Conservation (phyloP, 92 coral and sea anemone species). For the Epizoanthus ramosus region DNA sequence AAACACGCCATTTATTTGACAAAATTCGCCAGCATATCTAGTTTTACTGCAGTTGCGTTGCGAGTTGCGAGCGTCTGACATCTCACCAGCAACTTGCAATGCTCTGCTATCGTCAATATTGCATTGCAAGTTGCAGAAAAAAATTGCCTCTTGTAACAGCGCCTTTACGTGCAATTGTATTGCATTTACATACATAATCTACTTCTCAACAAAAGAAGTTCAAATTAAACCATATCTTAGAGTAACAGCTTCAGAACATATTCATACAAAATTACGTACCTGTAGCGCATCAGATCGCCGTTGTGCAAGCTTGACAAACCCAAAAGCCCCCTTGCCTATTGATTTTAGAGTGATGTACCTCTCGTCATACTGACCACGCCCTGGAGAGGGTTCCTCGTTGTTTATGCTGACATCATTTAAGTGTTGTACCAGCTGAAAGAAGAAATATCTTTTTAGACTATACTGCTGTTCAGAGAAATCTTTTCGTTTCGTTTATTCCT, state of each 20-base stretch:
- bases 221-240: background rate
- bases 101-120: too few relatives aligned
- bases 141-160: too few relatives aligned
- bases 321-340: constrained; percentile 97
- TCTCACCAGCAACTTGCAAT: too few relatives aligned
- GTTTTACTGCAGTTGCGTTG: too few relatives aligned
- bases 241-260: background rate
- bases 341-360: constrained; percentile 83
- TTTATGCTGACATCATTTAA: constrained; percentile 58
- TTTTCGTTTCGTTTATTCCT: too few relatives aligned
- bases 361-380: constrained; percentile 91
- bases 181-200: too few relatives aligned
- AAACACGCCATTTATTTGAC: too few relatives aligned
- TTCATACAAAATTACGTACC: constrained; percentile 50
- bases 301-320: constrained; percentile 91
- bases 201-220: background rate
- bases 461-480: background rate
- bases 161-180: too few relatives aligned
- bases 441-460: background rate
- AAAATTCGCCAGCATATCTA: too few relatives aligned
- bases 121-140: too few relatives aligned
- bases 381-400: constrained; percentile 77
- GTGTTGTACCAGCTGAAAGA: constrained; percentile 61
- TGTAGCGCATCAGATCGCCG: constrained; percentile 75
- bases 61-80: too few relatives aligned